Evolutionary conservation across 1,140 invertebrate genomes (phyloP).

Genomic region (Battus philenor): DNA sequence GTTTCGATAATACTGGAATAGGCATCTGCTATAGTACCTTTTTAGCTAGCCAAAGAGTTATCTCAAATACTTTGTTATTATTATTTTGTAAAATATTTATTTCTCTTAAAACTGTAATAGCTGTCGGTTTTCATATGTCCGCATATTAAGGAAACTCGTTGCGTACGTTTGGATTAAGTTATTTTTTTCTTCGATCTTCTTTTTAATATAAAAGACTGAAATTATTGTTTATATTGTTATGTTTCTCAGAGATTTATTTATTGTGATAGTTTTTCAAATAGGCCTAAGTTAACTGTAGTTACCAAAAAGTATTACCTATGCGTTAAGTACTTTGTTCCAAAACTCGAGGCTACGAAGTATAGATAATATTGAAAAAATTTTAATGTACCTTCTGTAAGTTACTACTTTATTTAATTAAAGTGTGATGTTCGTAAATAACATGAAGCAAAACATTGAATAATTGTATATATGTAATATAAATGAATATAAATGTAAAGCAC

Average conservation of each 20-base stretch:
- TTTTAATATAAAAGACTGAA: slow-evolving; percentile 55
- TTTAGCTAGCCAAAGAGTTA: slow-evolving; percentile 39
- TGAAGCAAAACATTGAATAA: too few species aligned
- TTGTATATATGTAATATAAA: slow-evolving; percentile 45
- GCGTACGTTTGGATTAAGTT: too few species aligned
- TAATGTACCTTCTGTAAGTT: slow-evolving; percentile 32
- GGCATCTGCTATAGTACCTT: slow-evolving; percentile 18
- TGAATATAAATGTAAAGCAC: too few species aligned
- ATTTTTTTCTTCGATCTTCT: slow-evolving; percentile 42
- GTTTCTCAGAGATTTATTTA: slow-evolving; percentile 66
- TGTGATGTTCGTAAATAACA: too few species aligned
- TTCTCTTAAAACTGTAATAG: too few species aligned
- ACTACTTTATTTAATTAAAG: too few species aligned
- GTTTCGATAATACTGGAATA: slow-evolving; percentile 1
- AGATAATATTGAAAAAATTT: slow-evolving; percentile 36
- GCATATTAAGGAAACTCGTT: too few species aligned
- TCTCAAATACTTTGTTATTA: slow-evolving; percentile 15
- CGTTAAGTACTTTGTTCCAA: slow-evolving; percentile 48
- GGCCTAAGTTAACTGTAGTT: slow-evolving; percentile 63
- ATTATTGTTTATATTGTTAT: slow-evolving; percentile 58
- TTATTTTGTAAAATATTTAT: slow-evolving; percentile 8
- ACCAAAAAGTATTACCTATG: slow-evolving; percentile 71
- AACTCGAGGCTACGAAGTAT: slow-evolving; percentile 48
- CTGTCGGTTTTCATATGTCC: too few species aligned
- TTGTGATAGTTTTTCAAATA: slow-evolving; percentile 57